Base-by-base conservation (phyloP, 2,888 invertebrate genomes). In the Platynereis dumerilii region DNA sequence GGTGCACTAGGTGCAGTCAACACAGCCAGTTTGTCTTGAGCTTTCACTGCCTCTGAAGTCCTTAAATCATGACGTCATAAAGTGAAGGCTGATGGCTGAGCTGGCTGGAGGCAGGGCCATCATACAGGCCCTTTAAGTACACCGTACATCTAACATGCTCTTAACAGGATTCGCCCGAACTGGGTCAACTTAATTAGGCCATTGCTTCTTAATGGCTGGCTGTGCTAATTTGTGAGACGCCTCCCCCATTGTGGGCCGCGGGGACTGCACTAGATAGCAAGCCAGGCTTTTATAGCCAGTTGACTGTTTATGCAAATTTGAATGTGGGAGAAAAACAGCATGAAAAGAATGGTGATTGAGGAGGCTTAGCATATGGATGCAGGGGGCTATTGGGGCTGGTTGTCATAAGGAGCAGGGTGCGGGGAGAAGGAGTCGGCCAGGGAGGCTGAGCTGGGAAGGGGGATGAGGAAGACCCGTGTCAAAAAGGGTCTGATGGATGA, bases 291-390 rank as follows among this genome's bases (percentile, higher is more conserved):
- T 24, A 52, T 24, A 22, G 24, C 24, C 52, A 52, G 20, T 52
- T 24, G 24, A 24, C 20, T 52, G 20, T 52, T 24, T 22, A 24
- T 52, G 52, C 52, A 24, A 24, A 22, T 20, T 52, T 52, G 20
- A 20, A 22, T 52, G 20, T 52, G 52, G 52, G 24, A 52, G 24
- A 22, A 22, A 52, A 22, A 24, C 20, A 52, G 20, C 20, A 22
- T 52, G 20, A 52, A 52, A 24, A 22, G 52, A 52, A 20, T 52
- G 52, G 52, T 52, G 52, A 52, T 24, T 20, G 52, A 22, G 24
- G 52, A 24, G 52, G 24, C 24, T 22, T 52, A 52, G 52, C 20
- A 24, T 22, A 34, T 34, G 34, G 34, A 34, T 34, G 34, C 34
- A 12, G 12, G 34, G 34, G 34, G 34, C 34, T n/a, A n/a, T n/a